Percentiles rank a stretch among this genome's conserved stretches.
phyloP scores from a whole-genome alignment of 2,888 invertebrate genomes.

The Polietes domitor region DNA sequence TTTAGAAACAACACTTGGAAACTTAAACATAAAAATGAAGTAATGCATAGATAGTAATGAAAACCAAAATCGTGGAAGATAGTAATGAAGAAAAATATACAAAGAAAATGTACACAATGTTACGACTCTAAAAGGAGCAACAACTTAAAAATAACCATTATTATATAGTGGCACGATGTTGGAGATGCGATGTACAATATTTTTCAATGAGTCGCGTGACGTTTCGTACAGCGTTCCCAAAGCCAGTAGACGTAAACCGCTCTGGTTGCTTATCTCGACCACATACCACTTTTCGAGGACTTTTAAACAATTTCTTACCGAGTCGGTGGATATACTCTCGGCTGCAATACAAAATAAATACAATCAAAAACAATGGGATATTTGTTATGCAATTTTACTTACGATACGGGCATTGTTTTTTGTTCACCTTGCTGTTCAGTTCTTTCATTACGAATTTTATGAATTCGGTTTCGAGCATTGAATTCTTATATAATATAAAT shows the following conservation, averaged over 20 bases:
- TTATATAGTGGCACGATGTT: slow-evolving; percentile 76
- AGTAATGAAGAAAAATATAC: slow-evolving; percentile 6
- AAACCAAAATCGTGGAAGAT: not conserved
- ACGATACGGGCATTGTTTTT: slow-evolving; percentile 85
- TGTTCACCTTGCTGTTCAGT: slow-evolving; percentile 84
- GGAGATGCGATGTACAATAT: slow-evolving; percentile 77
- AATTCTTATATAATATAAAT: slow-evolving; percentile 78
- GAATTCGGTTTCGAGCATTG: slow-evolving; percentile 85
- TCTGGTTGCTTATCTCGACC: slow-evolving; percentile 83
- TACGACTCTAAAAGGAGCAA: slow-evolving; percentile 3
- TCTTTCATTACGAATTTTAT: slow-evolving; percentile 85
- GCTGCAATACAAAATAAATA: slow-evolving; percentile 82
- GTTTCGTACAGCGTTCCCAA: slow-evolving; percentile 81
- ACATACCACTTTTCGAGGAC: slow-evolving; percentile 91
- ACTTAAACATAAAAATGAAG: slow-evolving; percentile 30
- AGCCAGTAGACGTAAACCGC: slow-evolving; percentile 81
- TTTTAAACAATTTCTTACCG: slow-evolving; percentile 91
- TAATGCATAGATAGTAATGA: slow-evolving; percentile 16
- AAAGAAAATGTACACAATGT: slow-evolving; percentile 11
- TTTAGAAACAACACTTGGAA: slow-evolving; percentile 45
- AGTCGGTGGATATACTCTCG: slow-evolving; percentile 93
- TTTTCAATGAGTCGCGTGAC: slow-evolving; percentile 76
- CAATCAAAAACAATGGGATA: not conserved
- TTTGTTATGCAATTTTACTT: slow-evolving; percentile 70
- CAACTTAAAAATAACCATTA: slow-evolving; percentile 65